A percentile compares a stretch with the other conserved stretches of the same genome.
These are phyloP conservation scores for Babylonia areolata DNA, from an alignment of 1,140 invertebrate species.

Conservation along the genomic window DNA sequence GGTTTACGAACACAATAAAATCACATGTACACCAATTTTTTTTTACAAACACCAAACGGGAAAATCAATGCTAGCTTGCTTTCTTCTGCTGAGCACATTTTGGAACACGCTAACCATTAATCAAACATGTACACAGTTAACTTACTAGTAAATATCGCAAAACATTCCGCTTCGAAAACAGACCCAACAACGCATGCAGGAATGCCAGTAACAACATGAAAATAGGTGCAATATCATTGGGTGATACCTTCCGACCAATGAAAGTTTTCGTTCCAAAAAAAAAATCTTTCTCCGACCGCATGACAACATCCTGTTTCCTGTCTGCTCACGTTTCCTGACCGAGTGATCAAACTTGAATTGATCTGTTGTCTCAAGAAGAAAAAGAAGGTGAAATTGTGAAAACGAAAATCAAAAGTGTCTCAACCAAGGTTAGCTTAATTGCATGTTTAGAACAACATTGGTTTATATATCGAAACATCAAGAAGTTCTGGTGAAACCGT, in stretches of 20 bases:
- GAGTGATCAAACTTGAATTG: slow-evolving; percentile 26
- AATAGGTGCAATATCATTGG: slow-evolving; percentile 24
- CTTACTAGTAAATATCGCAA: background rate
- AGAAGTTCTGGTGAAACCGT: background rate
- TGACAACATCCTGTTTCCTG: slow-evolving; percentile 16
- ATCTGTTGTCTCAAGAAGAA: background rate
- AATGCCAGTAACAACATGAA: slow-evolving; percentile 30
- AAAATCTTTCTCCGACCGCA: background rate
- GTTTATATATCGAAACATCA: background rate
- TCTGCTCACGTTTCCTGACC: slow-evolving; percentile 34
- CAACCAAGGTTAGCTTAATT: background rate
- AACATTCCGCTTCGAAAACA: background rate
- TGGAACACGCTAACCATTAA: background rate
- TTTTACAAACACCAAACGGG: background rate
- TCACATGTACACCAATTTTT: background rate
- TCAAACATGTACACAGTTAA: background rate
- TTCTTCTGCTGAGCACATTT: background rate
- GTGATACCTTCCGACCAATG: background rate
- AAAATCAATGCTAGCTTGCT: background rate
- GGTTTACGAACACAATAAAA: background rate
- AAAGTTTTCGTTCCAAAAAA: background rate
- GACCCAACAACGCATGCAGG: background rate
- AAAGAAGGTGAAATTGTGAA: slow-evolving; percentile 12
- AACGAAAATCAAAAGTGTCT: background rate
- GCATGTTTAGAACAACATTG: background rate